Percentiles rank a stretch among this genome's conserved stretches.
These are phyloP conservation scores for Onychomys arenicola DNA, from an alignment of 2,797 vertebrate genomes.

Conservation along the genomic window DNA sequence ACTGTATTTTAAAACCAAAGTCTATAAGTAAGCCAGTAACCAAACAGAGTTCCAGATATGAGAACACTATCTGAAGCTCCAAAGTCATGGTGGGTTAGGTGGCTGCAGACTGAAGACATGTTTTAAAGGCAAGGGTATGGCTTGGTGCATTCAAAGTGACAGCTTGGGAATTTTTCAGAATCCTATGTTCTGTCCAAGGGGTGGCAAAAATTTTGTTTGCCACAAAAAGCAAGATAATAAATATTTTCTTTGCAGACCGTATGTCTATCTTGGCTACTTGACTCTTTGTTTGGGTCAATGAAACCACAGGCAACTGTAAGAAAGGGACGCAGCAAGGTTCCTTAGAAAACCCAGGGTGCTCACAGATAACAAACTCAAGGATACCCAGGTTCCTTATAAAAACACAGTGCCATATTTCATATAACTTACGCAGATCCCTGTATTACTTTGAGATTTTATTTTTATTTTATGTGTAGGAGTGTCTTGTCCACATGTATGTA, in stretches of 20 bases:
- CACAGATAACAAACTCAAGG: neutral
- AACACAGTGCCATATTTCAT: neutral
- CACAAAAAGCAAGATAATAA: neutral
- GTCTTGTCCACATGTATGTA: neutral
- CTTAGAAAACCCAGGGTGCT: too few relatives aligned
- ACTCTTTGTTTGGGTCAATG: neutral
- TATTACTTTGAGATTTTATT: neutral
- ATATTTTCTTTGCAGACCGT: neutral
- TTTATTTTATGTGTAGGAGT: neutral
- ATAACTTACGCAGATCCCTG: neutral
- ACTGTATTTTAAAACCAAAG: constrained; percentile 30
- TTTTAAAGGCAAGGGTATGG: neutral
- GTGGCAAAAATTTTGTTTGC: neutral
- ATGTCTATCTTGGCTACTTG: neutral
- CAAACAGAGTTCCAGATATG: neutral
- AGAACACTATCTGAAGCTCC: neutral
- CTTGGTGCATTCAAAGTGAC: neutral
- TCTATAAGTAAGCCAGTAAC: neutral
- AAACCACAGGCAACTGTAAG: neutral
- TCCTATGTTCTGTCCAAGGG: neutral
- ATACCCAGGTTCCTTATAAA: neutral
- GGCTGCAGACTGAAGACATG: neutral
- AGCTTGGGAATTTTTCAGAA: neutral
- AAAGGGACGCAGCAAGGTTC: neutral
- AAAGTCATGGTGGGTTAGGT: neutral